Conservation (phyloP, 2,113 vertebrate genomes). For the Chaetorhynchus papuensis region DNA sequence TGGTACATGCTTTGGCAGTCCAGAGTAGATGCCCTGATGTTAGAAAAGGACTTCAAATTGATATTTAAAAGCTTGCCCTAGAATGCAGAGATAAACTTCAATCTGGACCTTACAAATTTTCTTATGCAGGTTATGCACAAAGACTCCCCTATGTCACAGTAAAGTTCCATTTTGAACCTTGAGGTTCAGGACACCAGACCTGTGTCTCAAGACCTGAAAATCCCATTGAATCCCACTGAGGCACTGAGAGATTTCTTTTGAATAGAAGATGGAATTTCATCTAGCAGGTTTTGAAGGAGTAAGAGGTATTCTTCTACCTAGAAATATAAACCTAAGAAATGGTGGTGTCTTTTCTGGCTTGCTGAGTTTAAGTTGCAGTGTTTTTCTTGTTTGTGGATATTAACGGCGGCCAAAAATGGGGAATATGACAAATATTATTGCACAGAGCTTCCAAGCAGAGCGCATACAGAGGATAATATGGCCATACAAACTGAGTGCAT, state of each 20-base stretch:
- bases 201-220: not conserved
- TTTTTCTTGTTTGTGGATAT: not conserved
- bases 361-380: not conserved
- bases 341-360: slow-evolving; percentile 9
- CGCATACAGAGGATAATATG: not conserved
- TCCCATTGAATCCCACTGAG: not conserved
- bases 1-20: not conserved
- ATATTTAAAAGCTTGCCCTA: not conserved
- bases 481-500: slow-evolving; percentile 11
- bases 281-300: not conserved
- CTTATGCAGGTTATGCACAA: not conserved
- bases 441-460: not conserved
- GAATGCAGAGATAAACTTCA: not conserved
- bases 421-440: slow-evolving; percentile 23
- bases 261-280: not conserved
- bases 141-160: not conserved
- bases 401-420: slow-evolving; percentile 32
- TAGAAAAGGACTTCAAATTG: not conserved
- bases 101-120: not conserved
- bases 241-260: not conserved
- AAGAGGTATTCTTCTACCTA: not conserved
- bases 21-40: accelerated
- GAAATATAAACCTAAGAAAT: not conserved
- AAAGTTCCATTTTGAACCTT: not conserved
- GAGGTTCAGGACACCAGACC: not conserved